Percentiles rank a stretch among this genome's conserved stretches.
phyloP scores from a whole-genome alignment of 2,113 vertebrate genomes.

The Glareola pratincola region DNA sequence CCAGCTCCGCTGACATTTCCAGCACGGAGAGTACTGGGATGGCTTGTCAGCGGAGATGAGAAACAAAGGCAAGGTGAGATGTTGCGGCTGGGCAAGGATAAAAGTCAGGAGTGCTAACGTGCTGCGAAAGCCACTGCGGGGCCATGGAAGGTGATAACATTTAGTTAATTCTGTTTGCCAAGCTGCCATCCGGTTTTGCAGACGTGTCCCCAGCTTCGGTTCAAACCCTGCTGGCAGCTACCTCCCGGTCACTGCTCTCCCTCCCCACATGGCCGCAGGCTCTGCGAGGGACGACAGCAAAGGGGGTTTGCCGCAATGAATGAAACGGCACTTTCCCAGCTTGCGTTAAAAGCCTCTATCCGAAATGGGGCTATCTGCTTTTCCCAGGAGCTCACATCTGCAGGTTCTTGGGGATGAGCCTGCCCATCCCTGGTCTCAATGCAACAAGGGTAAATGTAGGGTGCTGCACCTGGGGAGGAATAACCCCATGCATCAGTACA shows the following conservation, averaged over 20 bases:
- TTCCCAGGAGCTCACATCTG: neutral
- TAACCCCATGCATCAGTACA: too few species aligned
- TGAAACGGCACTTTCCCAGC: neutral
- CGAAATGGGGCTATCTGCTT: neutral
- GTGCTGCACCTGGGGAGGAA: too few species aligned
- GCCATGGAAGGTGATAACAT: neutral
- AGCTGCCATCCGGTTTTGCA: neutral
- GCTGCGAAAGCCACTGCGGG: neutral
- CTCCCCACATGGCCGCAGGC: accelerated
- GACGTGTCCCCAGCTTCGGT: neutral
- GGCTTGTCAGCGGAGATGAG: neutral
- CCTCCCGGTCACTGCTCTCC: accelerated
- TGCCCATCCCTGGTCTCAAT: neutral
- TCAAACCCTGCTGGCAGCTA: neutral
- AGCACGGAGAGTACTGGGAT: accelerated
- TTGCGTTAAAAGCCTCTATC: neutral
- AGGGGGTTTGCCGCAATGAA: neutral
- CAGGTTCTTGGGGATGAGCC: neutral
- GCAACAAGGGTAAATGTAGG: too few species aligned
- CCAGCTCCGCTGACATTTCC: neutral
- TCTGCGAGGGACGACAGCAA: neutral
- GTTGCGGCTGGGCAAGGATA: neutral
- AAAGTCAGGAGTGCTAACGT: neutral
- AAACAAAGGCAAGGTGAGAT: neutral
- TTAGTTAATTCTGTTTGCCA: neutral